Percentiles rank a stretch among this genome's conserved stretches.
Conservation (phyloP, 2,888 invertebrate genomes). For the Drosophila gaucha region DNA sequence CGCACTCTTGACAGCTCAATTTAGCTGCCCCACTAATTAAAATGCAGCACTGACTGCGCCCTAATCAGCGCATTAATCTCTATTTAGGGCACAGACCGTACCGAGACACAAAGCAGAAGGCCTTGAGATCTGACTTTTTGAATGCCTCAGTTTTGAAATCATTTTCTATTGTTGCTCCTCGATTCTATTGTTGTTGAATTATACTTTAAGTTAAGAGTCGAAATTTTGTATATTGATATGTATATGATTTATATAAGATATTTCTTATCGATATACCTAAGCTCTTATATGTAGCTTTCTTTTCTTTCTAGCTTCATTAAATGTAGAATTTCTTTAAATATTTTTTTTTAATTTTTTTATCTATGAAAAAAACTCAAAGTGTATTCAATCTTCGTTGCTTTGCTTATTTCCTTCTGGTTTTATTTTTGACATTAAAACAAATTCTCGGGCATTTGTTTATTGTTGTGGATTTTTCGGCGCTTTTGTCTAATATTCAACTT, state of each 20-base stretch:
- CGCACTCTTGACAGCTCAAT: constrained; percentile 68
- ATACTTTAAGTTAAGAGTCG: too few species aligned
- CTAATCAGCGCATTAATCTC: constrained; percentile 70
- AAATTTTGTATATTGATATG: too few species aligned
- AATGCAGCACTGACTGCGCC: constrained; percentile 53
- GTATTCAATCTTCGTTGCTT: constrained; percentile 1
- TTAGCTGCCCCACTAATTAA: constrained; percentile 61
- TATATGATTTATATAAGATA: background rate
- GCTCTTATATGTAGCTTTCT: too few species aligned
- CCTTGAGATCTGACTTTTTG: constrained; percentile 15
- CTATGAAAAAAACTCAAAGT: background rate
- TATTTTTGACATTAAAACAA: constrained; percentile 26
- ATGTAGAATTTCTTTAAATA: too few species aligned
- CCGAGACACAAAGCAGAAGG: constrained; percentile 7
- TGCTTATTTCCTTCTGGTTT: background rate
- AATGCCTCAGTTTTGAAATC: constrained; percentile 13
- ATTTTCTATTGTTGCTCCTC: background rate
- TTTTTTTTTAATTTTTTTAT: background rate
- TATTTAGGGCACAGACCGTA: constrained; percentile 35
- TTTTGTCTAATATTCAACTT: constrained; percentile 59
- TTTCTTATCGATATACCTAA: background rate
- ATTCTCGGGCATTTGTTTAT: constrained; percentile 51
- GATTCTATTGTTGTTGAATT: background rate
- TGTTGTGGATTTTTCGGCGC: constrained; percentile 35
- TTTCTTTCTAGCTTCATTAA: background rate